Evolutionary conservation across 2,888 invertebrate genomes (phyloP).

Genomic region (Epinotia brunnichana): DNA sequence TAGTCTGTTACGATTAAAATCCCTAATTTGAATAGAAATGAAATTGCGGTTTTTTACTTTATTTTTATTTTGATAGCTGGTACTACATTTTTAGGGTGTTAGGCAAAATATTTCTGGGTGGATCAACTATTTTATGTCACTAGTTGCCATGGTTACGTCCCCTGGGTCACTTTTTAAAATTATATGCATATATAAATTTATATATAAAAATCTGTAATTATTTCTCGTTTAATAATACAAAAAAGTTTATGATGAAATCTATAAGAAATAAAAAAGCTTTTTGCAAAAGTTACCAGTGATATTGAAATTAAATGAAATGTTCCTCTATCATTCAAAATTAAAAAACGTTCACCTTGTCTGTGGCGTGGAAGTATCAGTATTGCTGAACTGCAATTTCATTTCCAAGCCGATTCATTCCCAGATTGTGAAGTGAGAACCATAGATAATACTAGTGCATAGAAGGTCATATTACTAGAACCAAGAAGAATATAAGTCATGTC

Average conservation of each 20-base stretch:
- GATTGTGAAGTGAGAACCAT: conserved; percentile 10
- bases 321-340: neutral
- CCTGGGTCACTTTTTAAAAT: no score
- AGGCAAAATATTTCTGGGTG: neutral
- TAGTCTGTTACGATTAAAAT: neutral
- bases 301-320: no score
- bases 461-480: neutral
- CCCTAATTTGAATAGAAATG: neutral
- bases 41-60: neutral
- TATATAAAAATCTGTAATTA: neutral
- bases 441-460: conserved; percentile 3
- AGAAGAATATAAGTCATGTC: no score
- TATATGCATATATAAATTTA: neutral
- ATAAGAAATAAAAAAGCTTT: no score
- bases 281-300: no score
- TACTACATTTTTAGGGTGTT: neutral
- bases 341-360: no score
- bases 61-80: neutral
- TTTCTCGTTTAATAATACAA: neutral
- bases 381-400: conserved; percentile 5
- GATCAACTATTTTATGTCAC: no score
- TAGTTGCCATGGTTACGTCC: no score
- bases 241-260: neutral
- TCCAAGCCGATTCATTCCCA: conserved; percentile 21
- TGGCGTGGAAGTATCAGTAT: no score